These are phyloP conservation scores for Notiomystis cincta DNA, from an alignment of 2,113 vertebrate species.

Conservation along the genomic window DNA sequence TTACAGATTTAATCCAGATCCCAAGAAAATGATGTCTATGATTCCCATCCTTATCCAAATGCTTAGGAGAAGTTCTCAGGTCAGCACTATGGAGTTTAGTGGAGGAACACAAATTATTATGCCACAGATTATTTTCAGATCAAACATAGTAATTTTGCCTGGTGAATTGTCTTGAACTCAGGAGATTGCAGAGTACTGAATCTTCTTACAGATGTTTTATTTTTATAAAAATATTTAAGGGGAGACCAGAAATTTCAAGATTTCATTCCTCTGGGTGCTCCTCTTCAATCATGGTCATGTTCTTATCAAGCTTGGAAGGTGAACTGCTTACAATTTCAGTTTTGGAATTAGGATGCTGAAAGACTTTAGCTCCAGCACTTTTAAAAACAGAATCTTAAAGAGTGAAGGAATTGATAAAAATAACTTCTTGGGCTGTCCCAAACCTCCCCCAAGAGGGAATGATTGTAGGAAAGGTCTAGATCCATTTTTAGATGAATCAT, in stretches of 20 bases:
- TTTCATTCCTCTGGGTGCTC: background rate
- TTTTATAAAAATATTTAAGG: background rate
- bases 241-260: background rate
- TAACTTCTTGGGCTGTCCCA: background rate
- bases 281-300: background rate
- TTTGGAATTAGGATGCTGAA: background rate
- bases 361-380: background rate
- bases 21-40: background rate
- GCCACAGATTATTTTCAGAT: background rate
- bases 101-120: background rate
- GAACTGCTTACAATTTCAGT: background rate
- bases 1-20: background rate
- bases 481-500: background rate
- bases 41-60: background rate
- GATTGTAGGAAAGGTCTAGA: background rate
- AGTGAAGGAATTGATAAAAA: background rate
- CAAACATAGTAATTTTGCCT: background rate
- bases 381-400: background rate
- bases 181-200: background rate
- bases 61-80: background rate
- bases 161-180: background rate
- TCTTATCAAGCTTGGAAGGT: background rate
- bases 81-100: fast-evolving
- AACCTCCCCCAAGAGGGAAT: background rate
- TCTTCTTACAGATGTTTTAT: background rate